Evolutionary conservation across 2,113 vertebrate genomes (phyloP).

Genomic region (Corvus cornix): DNA sequence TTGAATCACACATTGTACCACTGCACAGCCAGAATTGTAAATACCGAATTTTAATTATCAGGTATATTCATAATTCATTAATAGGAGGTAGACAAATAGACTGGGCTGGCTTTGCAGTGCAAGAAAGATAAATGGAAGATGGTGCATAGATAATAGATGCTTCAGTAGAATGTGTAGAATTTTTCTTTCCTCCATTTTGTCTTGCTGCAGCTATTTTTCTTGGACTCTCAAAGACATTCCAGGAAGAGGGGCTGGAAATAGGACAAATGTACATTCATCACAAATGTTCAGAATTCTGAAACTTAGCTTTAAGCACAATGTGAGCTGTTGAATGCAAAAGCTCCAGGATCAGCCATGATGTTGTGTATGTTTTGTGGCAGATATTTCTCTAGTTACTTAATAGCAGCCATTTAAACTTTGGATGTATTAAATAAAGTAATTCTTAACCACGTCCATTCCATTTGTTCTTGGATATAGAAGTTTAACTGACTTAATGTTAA

Average conservation of each 20-base stretch:
- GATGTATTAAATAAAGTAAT: background rate
- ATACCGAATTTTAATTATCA: conserved; percentile 40
- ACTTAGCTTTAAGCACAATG: background rate
- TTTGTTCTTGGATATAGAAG: background rate
- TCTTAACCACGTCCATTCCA: background rate
- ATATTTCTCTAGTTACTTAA: background rate
- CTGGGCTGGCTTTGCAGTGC: background rate
- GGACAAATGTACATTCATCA: background rate
- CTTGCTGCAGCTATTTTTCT: conserved; percentile 22
- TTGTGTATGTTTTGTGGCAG: background rate
- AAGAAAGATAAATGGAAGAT: background rate
- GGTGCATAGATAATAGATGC: background rate
- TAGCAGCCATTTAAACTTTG: background rate
- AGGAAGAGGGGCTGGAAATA: background rate
- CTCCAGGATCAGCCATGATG: background rate
- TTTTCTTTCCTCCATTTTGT: conserved; percentile 52
- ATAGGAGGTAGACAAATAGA: conserved; percentile 3
- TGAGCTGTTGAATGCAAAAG: background rate
- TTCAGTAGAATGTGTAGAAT: background rate
- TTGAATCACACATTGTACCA: background rate
- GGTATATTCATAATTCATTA: conserved; percentile 44
- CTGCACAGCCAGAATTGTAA: background rate
- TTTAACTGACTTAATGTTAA: background rate
- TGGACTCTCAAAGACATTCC: background rate
- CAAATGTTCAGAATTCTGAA: background rate